These are phyloP conservation scores for Nothura maculosa DNA, from an alignment of 2,797 vertebrate genomes.

Conservation along the genomic window DNA sequence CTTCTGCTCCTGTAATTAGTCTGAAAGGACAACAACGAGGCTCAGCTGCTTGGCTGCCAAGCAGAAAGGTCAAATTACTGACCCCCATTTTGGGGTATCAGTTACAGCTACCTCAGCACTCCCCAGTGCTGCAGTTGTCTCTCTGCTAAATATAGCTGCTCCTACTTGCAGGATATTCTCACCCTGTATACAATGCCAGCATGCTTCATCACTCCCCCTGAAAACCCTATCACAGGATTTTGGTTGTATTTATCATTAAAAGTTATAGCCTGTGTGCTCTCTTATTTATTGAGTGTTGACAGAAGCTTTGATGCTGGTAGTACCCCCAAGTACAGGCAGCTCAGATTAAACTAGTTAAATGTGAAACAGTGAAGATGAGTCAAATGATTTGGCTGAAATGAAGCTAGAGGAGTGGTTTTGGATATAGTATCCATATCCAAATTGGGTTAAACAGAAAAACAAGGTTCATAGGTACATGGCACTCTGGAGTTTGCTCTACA, in stretches of 20 bases:
- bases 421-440: not conserved
- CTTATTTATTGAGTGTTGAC: slow-evolving; percentile 32
- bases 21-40: slow-evolving; percentile 63
- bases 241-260: slow-evolving; percentile 8
- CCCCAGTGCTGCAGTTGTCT: slow-evolving; percentile 49
- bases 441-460: not conserved
- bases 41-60: slow-evolving; percentile 74
- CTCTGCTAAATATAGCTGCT: slow-evolving; percentile 70
- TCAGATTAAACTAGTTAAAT: not conserved
- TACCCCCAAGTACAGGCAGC: not conserved
- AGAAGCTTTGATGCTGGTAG: slow-evolving; percentile 23
- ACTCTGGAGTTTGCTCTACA: not conserved
- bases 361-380: not conserved
- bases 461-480: not conserved
- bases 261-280: not conserved
- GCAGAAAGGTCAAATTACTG: slow-evolving; percentile 75
- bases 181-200: slow-evolving; percentile 12
- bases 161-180: slow-evolving; percentile 24
- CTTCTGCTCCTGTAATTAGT: slow-evolving; percentile 59
- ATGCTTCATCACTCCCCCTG: not conserved
- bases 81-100: slow-evolving; percentile 75
- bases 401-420: not conserved
- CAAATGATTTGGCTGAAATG: not conserved
- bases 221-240: not conserved
- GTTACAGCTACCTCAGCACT: slow-evolving; percentile 78